phyloP scores from a whole-genome alignment of 2,888 invertebrate species.

The Andrena chrysosceles region DNA sequence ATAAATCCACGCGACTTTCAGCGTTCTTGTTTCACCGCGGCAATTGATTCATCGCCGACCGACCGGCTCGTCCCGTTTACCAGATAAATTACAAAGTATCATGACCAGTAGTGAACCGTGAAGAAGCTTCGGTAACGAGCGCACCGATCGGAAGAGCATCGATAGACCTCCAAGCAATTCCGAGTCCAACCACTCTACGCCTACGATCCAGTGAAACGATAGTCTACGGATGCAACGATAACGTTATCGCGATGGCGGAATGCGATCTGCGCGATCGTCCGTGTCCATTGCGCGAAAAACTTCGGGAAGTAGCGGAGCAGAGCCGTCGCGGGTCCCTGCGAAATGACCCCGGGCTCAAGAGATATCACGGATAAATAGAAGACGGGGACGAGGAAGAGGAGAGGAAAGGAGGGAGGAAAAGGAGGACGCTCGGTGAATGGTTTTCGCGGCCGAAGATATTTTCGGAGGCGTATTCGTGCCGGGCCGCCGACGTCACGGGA shows the following conservation, averaged over 20 bases:
- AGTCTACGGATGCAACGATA: no score
- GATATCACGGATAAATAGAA: conserved; percentile 23
- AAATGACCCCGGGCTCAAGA: conserved; percentile 17
- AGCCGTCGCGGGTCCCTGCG: conserved; percentile 35
- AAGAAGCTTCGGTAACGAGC: background rate
- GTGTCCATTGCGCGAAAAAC: background rate
- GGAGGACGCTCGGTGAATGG: conserved; percentile 2
- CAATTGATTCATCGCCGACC: conserved; percentile 33
- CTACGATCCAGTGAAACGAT: no score
- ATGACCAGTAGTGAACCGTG: background rate
- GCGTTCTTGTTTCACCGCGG: conserved; percentile 11
- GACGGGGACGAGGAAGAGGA: background rate
- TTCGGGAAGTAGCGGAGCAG: background rate
- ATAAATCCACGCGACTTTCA: conserved; percentile 25
- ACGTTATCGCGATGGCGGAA: no score
- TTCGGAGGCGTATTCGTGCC: conserved; percentile 54
- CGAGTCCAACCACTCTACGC: background rate
- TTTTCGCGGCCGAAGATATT: conserved; percentile 66
- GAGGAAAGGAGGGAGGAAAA: conserved; percentile 5
- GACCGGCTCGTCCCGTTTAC: conserved; percentile 14
- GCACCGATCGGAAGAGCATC: background rate
- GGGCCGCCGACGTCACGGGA: conserved; percentile 55
- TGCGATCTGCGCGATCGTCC: background rate
- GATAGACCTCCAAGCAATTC: background rate
- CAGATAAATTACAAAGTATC: conserved; percentile 14